Conservation (phyloP, 1,140 invertebrate species). For the Drosophila azteca region DNA sequence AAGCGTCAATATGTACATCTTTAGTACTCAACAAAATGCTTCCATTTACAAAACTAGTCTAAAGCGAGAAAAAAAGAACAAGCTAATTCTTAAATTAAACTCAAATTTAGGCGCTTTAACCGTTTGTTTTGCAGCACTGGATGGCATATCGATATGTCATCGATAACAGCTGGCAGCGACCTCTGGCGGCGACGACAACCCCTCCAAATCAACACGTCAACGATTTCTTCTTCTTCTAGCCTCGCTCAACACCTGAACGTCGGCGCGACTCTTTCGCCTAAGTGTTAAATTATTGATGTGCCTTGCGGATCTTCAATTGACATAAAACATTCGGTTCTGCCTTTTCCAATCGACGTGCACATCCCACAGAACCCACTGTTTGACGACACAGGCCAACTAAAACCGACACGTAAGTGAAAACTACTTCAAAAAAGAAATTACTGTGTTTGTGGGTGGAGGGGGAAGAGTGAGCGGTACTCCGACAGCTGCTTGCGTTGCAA, state of each 20-base stretch:
- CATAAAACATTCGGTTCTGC: not conserved
- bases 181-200: too few relatives aligned
- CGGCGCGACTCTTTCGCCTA: constrained; percentile 18
- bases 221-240: constrained; percentile 62
- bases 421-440: constrained; percentile 1
- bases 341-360: too few relatives aligned
- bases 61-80: too few relatives aligned
- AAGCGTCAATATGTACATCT: not conserved
- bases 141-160: too few relatives aligned
- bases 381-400: not conserved
- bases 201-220: constrained; percentile 57
- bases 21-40: too few relatives aligned
- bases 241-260: constrained; percentile 45
- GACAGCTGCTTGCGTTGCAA: constrained; percentile 76
- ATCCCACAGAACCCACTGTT: too few relatives aligned
- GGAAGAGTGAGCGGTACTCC: not conserved
- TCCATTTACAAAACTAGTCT: too few relatives aligned
- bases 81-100: too few relatives aligned
- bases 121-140: too few relatives aligned
- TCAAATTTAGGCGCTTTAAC: too few relatives aligned
- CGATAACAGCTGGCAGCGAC: too few relatives aligned
- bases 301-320: constrained; percentile 11
- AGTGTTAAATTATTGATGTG: constrained; percentile 14
- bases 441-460: too few relatives aligned
- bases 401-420: constrained; percentile 42